A percentile compares a stretch with the other conserved stretches of the same genome.
Evolutionary conservation across 2,113 vertebrate genomes (phyloP).

Genomic region (Ptilorrhoa leucosticta): DNA sequence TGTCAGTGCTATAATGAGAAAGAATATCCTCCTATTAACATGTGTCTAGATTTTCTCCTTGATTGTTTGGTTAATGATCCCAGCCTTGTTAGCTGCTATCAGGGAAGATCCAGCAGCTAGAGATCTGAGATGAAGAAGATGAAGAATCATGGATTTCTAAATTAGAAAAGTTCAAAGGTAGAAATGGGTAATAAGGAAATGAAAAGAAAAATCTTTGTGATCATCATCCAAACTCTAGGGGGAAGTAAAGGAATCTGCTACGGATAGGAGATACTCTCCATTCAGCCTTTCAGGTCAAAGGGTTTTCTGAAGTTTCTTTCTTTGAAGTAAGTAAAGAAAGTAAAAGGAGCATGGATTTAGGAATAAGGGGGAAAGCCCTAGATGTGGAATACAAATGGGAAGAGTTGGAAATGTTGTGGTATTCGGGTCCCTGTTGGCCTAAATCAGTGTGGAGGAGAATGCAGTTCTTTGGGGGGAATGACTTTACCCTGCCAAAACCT

Average conservation of each 20-base stretch:
- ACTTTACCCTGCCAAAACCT: background rate
- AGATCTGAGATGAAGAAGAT: background rate
- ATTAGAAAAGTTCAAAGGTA: constrained; percentile 39
- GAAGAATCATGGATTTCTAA: constrained; percentile 13
- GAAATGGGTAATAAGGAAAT: constrained; percentile 15
- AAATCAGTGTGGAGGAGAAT: background rate
- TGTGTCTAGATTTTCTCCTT: constrained; percentile 37
- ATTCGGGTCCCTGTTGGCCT: background rate
- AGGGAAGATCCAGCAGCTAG: background rate
- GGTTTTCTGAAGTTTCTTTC: background rate
- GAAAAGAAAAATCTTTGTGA: constrained; percentile 36
- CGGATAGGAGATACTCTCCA: background rate
- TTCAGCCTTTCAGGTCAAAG: background rate
- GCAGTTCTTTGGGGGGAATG: background rate
- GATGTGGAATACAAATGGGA: background rate
- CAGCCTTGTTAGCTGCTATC: background rate
- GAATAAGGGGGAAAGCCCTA: background rate
- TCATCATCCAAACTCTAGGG: constrained; percentile 13
- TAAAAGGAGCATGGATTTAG: background rate
- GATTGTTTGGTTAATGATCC: constrained; percentile 41
- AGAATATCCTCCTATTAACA: constrained; percentile 27
- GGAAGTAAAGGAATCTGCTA: background rate
- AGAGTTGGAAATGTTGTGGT: background rate
- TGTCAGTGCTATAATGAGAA: constrained; percentile 6
- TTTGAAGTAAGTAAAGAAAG: background rate